phyloP scores from a whole-genome alignment of 2,888 invertebrate genomes.

The Sarcophaga caerulescens region DNA sequence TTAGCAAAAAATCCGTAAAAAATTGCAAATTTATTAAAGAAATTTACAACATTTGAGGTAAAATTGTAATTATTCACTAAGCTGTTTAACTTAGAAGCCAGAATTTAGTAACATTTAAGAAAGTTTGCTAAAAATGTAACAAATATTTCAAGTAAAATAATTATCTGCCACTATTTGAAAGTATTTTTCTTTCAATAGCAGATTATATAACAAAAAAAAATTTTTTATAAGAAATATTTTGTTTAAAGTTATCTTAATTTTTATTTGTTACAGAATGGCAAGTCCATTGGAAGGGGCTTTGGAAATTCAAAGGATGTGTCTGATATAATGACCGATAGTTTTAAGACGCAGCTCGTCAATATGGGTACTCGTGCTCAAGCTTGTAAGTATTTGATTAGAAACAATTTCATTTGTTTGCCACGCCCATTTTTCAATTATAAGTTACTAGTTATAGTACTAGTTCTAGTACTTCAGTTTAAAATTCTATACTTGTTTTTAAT shows the following conservation, averaged over 20 bases:
- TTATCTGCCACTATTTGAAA: neutral
- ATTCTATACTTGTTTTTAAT: neutral
- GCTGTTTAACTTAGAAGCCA: too few species aligned
- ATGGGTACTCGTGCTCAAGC: slow-evolving; percentile 97
- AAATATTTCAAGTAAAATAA: neutral
- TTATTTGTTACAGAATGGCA: slow-evolving; percentile 74
- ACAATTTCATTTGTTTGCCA: neutral
- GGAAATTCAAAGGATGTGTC: slow-evolving; percentile 80
- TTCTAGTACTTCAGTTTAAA: too few species aligned
- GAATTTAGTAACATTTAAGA: neutral
- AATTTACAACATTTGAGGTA: slow-evolving; percentile 80
- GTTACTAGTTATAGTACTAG: too few species aligned
- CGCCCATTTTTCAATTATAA: too few species aligned
- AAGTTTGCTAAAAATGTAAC: neutral
- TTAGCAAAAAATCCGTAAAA: slow-evolving; percentile 76
- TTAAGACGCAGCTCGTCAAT: slow-evolving; percentile 87
- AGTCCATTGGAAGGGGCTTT: slow-evolving; percentile 79
- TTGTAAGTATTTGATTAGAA: slow-evolving; percentile 86
- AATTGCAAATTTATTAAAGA: slow-evolving; percentile 80
- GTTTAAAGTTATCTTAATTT: neutral
- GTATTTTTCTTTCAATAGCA: neutral
- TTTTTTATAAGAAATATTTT: neutral
- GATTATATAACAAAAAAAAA: neutral
- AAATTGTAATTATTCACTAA: slow-evolving; percentile 41
- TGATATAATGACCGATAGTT: slow-evolving; percentile 85